Base-by-base conservation (phyloP, 92 coral and sea anemone genomes). In the Scolanthus callimorphus region DNA sequence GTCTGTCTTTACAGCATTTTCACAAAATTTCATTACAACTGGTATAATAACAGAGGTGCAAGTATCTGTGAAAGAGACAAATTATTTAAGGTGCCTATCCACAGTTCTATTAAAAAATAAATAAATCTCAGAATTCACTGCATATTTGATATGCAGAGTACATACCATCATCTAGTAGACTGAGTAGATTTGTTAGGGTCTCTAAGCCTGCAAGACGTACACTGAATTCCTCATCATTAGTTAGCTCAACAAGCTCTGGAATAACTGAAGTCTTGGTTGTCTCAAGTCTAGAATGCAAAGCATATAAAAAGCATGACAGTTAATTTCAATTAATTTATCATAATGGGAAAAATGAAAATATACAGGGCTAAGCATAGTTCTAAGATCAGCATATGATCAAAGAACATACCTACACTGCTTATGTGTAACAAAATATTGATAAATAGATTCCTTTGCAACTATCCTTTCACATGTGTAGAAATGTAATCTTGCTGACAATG, bases 161-260 rank as follows among this genome's bases (percentile, higher is more conserved):
- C 69, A 27, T 61, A 92, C 98, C 98, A 67, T 92, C 98, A 53
- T 92, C 98, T 47, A 92, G 70, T 30, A 92, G 90, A 31, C 70
- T 79, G 49, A 92, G 84, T 17, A 92, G 84, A 45, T 88, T 92
- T 17, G 98, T 85, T n/a, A 92, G 76, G 15, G 96, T 92, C 74
- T 92, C 96, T 56, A 92, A 67, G 24, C 96, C 98, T 41, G 96
- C 90, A 19, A 92, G 84, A 49, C 90, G 61, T 1, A 92, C 98
- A 60, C 67, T 88, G 1, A 71, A 73, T 62, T 92, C 98, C 71
- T 92, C 98, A 67, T 92, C 98, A 73, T 84, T 84, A 0, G 98
- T 92, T 11, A 92, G 84, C 69, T 92, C 98, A 65, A 92, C 96
- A 27, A 92, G 76, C 71, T 92, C 98, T 3, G 98, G 89, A 50